Evolutionary conservation across 2,888 invertebrate species (phyloP).

Genomic region (Pseudoips prasinana): DNA sequence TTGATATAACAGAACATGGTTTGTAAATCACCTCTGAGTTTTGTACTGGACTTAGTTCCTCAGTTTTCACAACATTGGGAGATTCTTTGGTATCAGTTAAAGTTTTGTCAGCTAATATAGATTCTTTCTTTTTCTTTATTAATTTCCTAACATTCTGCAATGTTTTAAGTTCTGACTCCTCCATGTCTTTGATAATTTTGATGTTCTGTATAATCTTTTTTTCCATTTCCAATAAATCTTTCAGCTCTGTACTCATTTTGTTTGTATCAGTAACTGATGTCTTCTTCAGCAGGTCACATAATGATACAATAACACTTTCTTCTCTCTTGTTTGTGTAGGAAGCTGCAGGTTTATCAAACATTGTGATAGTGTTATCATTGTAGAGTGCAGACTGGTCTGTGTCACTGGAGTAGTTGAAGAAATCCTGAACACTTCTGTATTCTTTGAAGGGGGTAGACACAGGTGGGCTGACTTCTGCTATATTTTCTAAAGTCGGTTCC

Average conservation of each 20-base stretch:
- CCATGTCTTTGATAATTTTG: slow-evolving; percentile 50
- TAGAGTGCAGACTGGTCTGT: slow-evolving; percentile 43
- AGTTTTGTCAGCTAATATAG: slow-evolving; percentile 31
- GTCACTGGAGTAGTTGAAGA: slow-evolving; percentile 54
- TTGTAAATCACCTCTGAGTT: slow-evolving; percentile 29
- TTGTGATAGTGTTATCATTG: slow-evolving; percentile 62
- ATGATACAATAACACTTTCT: slow-evolving; percentile 62
- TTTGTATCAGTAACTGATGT: slow-evolving; percentile 47
- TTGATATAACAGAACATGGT: slow-evolving; percentile 49
- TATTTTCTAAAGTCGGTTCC: slow-evolving; percentile 49
- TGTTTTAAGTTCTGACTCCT: slow-evolving; percentile 51
- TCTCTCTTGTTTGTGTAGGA: slow-evolving; percentile 47
- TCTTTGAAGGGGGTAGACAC: slow-evolving; percentile 67
- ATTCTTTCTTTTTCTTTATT: slow-evolving; percentile 44
- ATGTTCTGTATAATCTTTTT: slow-evolving; percentile 50
- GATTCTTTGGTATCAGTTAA: slow-evolving; percentile 26
- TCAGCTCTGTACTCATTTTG: slow-evolving; percentile 42
- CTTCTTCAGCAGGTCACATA: slow-evolving; percentile 64
- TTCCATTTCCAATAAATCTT: slow-evolving; percentile 51
- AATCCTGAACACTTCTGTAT: slow-evolving; percentile 59
- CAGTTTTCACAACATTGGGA: slow-evolving; percentile 25
- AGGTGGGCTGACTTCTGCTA: slow-evolving; percentile 56
- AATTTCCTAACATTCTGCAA: slow-evolving; percentile 50
- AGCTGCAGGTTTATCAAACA: slow-evolving; percentile 49
- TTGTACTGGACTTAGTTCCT: slow-evolving; percentile 28